Conservation (phyloP, 1,140 invertebrate genomes). For the Antheraea pernyi region DNA sequence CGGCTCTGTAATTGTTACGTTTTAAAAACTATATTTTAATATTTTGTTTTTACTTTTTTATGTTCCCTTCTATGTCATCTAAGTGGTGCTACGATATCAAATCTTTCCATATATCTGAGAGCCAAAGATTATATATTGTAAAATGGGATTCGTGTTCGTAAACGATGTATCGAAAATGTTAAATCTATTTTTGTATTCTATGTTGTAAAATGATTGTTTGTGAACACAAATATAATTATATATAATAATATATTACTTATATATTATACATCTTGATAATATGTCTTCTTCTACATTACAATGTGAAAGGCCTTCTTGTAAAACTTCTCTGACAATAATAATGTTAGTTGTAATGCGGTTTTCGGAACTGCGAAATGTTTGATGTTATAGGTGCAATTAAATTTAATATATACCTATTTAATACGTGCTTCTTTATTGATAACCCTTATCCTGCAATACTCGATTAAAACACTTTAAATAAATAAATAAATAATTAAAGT, state of each 20-base stretch:
- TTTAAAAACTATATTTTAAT: slow-evolving; percentile 10
- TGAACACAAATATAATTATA: slow-evolving; percentile 7
- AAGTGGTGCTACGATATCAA: slow-evolving; percentile 68
- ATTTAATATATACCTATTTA: slow-evolving; percentile 62
- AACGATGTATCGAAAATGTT: no score
- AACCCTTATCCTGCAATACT: no score
- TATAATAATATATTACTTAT: slow-evolving; percentile 36
- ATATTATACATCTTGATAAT: slow-evolving; percentile 39
- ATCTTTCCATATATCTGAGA: slow-evolving; percentile 58
- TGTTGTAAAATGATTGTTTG: no score
- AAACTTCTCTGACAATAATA: slow-evolving; percentile 54
- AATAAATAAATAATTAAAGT: no score
- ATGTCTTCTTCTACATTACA: slow-evolving; percentile 28
- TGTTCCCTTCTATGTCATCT: slow-evolving; percentile 50
- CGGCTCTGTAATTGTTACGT: slow-evolving; percentile 18
- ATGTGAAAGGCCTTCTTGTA: slow-evolving; percentile 46
- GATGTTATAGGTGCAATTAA: slow-evolving; percentile 74
- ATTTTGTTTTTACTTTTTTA: slow-evolving; percentile 39
- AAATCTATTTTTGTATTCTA: no score
- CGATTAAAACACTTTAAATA: no score
- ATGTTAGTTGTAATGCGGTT: slow-evolving; percentile 41
- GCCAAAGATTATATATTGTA: slow-evolving; percentile 52
- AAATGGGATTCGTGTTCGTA: no score
- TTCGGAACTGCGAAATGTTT: slow-evolving; percentile 36
- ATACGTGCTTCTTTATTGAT: not conserved